phyloP scores from a whole-genome alignment of 2,888 invertebrate species.

The Uropetala carovei region DNA sequence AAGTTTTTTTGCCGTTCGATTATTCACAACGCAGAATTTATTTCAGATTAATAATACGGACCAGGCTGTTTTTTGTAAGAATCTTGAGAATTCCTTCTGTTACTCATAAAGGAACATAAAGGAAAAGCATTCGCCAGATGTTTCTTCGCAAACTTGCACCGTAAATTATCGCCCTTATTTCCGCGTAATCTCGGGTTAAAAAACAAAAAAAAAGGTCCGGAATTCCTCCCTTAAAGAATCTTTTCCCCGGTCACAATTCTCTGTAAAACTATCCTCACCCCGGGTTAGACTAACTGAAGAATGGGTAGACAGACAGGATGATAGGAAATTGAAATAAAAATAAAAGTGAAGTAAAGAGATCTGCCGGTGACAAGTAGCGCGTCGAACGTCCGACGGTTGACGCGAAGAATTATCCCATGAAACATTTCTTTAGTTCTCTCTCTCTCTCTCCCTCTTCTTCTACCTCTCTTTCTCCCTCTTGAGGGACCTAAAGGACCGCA shows the following conservation, averaged over 20 bases:
- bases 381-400: not conserved
- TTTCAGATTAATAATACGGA: not conserved
- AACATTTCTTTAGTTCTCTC: not conserved
- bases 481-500: not conserved
- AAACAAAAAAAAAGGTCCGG: not conserved
- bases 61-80: not conserved
- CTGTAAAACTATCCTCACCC: not conserved
- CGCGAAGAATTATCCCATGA: not conserved
- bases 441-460: not conserved
- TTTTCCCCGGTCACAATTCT: not conserved
- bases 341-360: not conserved
- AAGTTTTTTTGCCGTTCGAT: not conserved
- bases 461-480: not conserved
- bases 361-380: not conserved
- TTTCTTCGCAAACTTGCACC: not conserved
- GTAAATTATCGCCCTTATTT: slow-evolving; percentile 7
- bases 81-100: not conserved
- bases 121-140: slow-evolving; percentile 25
- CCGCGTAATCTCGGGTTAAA: not conserved
- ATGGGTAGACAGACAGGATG: not conserved
- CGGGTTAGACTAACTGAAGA: not conserved
- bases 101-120: not conserved
- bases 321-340: not conserved
- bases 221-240: not conserved
- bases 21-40: not conserved